Evolutionary conservation across 1,140 invertebrate species (phyloP), one percentile per base, ranked within the genome.

Genomic region (Himalopsyche phryganea): DNA sequence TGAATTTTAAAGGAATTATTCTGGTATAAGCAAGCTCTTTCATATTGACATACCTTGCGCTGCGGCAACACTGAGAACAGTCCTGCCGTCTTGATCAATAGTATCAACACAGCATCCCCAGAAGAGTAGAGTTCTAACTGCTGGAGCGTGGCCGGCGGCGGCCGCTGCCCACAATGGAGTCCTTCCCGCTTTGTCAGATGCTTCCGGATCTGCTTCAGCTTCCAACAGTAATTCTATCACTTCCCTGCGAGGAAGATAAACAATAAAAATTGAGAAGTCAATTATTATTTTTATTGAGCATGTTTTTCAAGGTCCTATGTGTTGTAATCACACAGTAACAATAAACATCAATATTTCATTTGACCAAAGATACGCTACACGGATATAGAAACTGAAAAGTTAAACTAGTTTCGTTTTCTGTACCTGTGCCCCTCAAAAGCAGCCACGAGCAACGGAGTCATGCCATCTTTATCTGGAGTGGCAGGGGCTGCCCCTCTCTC

Each of bases 361-460:
- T n/a, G n/a, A n/a, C n/a, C n/a, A n/a, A n/a, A n/a, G n/a, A n/a
- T n/a, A n/a, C n/a, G n/a, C n/a, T n/a, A n/a, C n/a, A n/a, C n/a
- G n/a, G n/a, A n/a, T n/a, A n/a, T n/a, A n/a, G n/a, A n/a, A n/a
- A n/a, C n/a, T n/a, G n/a, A n/a, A n/a, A n/a, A n/a, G n/a, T n/a
- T n/a, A n/a, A n/a, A n/a, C n/a, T n/a, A n/a, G n/a, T n/a, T n/a
- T n/a, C n/a, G n/a, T n/a, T 2, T 9, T 47, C 28, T 56, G 13
- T 28, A 86, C 84, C 83, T 85, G 68, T 95, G 90, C 1, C 94
- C 94, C 75, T 98, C 94, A 67, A 97, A 96, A 0, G 94, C 91
- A 6, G 94, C 94, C 1, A 98, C 93, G 40, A 97, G 77, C 7
- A 98, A 74, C 1, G 94, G 92, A 2, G 94, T 96, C 80, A 95